phyloP scores from a whole-genome alignment of 2,797 vertebrate species.

The Phalanger gymnotis region DNA sequence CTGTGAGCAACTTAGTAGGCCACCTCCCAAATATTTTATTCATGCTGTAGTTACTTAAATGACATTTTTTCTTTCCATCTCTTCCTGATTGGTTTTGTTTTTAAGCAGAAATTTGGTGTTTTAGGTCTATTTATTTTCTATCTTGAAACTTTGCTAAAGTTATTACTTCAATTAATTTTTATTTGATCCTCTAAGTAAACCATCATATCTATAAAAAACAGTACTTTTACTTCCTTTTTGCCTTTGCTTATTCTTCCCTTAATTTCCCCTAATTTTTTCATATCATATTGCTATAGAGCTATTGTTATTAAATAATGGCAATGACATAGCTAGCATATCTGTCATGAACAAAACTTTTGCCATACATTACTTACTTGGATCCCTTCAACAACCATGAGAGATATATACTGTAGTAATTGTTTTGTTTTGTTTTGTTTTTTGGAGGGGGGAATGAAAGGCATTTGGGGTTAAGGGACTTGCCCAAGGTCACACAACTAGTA shows the following conservation, averaged over 20 bases:
- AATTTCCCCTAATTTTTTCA: background rate
- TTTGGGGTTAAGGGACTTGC: no score
- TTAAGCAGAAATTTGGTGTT: background rate
- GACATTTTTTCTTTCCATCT: background rate
- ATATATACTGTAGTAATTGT: background rate
- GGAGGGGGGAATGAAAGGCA: no score
- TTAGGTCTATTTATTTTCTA: background rate
- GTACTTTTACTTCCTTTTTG: background rate
- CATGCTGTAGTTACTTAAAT: background rate
- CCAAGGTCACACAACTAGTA: no score
- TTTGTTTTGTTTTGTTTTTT: no score
- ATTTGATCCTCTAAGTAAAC: background rate
- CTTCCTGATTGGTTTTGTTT: background rate
- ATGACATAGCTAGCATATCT: background rate
- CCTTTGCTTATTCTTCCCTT: background rate
- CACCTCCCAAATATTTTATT: background rate
- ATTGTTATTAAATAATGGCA: background rate
- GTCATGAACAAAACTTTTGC: background rate
- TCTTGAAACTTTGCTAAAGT: background rate
- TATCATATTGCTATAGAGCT: background rate
- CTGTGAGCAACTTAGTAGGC: background rate
- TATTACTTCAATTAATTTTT: background rate
- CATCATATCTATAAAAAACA: background rate
- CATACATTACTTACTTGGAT: background rate
- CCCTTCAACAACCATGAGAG: background rate